A percentile compares a stretch with the other conserved stretches of the same genome.
Conservation (phyloP, 2,888 invertebrate species). For the Gastracanthus pulcherrimus region DNA sequence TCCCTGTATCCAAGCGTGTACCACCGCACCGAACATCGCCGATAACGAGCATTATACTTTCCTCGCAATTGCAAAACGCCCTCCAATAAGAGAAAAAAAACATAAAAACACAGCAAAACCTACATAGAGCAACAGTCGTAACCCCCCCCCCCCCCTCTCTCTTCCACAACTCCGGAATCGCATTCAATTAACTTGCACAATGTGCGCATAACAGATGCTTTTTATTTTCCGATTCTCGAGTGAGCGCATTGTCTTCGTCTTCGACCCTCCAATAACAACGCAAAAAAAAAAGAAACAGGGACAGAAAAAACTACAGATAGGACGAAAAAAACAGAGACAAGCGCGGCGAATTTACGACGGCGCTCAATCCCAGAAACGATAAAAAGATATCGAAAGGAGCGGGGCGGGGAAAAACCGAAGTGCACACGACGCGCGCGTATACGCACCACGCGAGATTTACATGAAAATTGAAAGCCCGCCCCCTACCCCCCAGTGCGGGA, state of each 20-base stretch:
- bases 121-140: not conserved
- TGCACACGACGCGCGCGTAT: not conserved
- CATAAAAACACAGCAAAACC: not conserved
- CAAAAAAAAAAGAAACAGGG: not conserved
- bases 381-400: constrained; percentile 35
- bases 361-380: constrained; percentile 38
- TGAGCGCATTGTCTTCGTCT: not conserved
- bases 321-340: not conserved
- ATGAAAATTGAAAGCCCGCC: constrained; percentile 51
- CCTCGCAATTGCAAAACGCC: not conserved
- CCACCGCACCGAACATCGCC: not conserved
- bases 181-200: constrained; percentile 22
- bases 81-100: not conserved
- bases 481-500: too few relatives aligned
- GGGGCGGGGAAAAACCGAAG: not conserved
- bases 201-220: not conserved
- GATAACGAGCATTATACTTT: not conserved
- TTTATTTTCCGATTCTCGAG: constrained; percentile 2
- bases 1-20: not conserved
- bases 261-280: too few relatives aligned
- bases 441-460: constrained; percentile 52
- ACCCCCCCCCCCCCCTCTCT: not conserved
- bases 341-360: constrained; percentile 42
- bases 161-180: not conserved
- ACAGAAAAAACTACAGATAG: too few relatives aligned